Evolutionary conservation across 2,797 vertebrate species (phyloP), one percentile per base, ranked within the genome.

Genomic region (Typhlichthys eigenmanni): DNA sequence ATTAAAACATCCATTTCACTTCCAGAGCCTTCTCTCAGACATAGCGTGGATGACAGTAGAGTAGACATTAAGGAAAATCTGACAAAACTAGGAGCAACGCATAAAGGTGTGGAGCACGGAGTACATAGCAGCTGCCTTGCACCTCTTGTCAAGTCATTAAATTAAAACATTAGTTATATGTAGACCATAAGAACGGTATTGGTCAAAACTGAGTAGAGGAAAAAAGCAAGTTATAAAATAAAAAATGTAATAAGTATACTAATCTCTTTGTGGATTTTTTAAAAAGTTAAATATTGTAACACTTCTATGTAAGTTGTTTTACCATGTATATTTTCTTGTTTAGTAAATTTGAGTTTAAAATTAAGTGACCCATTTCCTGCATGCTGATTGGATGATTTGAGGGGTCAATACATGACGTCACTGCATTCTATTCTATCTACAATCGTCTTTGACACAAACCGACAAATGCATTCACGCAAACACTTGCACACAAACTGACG

Each of bases 1-100:
- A 43, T 83, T 85, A 84, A 85, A 63, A 83, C 51, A 16, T 86
- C 84, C 55, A 72, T 86, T 90, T 85, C 77, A 81, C 70, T 80
- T 83, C 67, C 78, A 74, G 71, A 83, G 77, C 76, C 68, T 73
- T 71, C 66, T 80, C 69, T 84, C 45, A 58, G 60, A 81, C 76
- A 81, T 63, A 71, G 74, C 67, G 79, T 84, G 81, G 85, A 76
- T 84, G 82, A 85, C 77, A 81, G 81, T 76, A 71, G 79, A 81
- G 80, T 76, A 71, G 78, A 83, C 80, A 71, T 76, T 75, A 82
- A 85, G 72, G 61, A 82, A 86, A 46, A 76, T 76, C 72, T 71
- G 70, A 69, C 78, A 85, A 80, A 70, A 47, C 47, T 55, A 76
- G 59, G 57, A 60, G 47, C 62, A 59, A 75, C 12, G 13, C 24